These are phyloP conservation scores for Heliconius charithonia DNA, from an alignment of 2,888 invertebrate species.

Conservation along the genomic window DNA sequence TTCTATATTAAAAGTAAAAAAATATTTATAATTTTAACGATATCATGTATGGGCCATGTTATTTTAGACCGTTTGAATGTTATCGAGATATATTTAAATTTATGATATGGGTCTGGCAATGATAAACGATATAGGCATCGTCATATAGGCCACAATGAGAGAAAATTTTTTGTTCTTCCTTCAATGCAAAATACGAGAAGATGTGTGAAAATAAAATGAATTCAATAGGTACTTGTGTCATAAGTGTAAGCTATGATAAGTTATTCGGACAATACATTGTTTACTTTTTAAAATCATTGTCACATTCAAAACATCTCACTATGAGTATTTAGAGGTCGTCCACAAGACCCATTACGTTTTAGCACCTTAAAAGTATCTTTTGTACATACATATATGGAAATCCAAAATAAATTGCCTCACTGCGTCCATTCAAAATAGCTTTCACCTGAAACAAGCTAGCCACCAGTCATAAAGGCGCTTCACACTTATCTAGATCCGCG, in stretches of 20 bases:
- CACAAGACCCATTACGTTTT: not conserved
- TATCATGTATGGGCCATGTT: not conserved
- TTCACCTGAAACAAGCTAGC: constrained; percentile 23
- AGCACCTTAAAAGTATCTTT: constrained; percentile 11
- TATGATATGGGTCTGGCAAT: not conserved
- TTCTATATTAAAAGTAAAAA: not conserved
- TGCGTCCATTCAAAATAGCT: constrained; percentile 17
- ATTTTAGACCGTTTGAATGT: not conserved
- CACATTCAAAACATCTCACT: not conserved
- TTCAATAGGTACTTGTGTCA: not conserved
- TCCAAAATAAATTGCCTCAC: constrained; percentile 20
- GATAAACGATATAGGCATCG: no score
- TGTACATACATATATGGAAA: constrained; percentile 10
- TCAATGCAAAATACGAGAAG: not conserved
- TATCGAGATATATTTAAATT: not conserved
- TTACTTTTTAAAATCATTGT: not conserved
- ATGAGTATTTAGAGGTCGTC: constrained; percentile 1
- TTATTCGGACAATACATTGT: not conserved
- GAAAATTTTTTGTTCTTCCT: not conserved
- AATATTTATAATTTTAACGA: not conserved
- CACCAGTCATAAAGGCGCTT: constrained; percentile 29
- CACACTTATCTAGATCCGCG: constrained; percentile 44
- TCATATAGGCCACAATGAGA: not conserved
- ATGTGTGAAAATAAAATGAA: not conserved
- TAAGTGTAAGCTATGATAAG: not conserved